Percentiles rank a stretch among this genome's conserved stretches.
These are phyloP conservation scores for Periophthalmus magnuspinnatus DNA, from an alignment of 2,797 vertebrate species.

Conservation along the genomic window DNA sequence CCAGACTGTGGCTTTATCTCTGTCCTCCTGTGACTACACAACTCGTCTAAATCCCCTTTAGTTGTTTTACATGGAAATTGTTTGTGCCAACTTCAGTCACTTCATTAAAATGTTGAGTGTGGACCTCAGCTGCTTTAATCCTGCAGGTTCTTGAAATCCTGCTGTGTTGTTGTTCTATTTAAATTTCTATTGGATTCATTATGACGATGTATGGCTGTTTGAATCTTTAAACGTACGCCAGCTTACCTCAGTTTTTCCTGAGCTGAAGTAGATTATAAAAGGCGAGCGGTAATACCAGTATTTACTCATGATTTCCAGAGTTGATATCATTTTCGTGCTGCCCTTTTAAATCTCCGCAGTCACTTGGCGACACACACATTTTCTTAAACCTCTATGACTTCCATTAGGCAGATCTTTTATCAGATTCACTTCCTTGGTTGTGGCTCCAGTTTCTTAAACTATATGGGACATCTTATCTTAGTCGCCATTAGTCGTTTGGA, in stretches of 20 bases:
- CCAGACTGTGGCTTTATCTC: constrained; percentile 40
- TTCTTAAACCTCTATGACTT: neutral
- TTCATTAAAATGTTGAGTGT: constrained; percentile 17
- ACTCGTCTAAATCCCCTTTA: constrained; percentile 30
- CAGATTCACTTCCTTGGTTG: constrained; percentile 4
- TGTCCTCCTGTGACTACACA: constrained; percentile 17
- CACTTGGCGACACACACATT: neutral
- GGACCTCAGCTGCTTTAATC: constrained; percentile 17
- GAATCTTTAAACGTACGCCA: neutral
- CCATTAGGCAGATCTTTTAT: neutral
- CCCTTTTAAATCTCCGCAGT: neutral
- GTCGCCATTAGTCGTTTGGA: constrained; percentile 5
- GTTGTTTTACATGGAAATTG: constrained; percentile 31
- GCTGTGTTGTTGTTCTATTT: neutral
- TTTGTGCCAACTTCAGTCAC: constrained; percentile 27
- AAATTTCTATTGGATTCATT: neutral
- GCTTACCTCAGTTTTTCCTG: neutral
- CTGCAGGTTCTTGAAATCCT: neutral
- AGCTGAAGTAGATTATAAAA: neutral
- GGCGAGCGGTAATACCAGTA: neutral
- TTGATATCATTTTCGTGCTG: neutral
- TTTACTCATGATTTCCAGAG: neutral
- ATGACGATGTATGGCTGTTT: neutral
- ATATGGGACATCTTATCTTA: constrained; percentile 14
- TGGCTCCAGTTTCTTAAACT: neutral